Evolutionary conservation across 1,140 invertebrate genomes (phyloP).

Genomic region (Adelges cooleyi): DNA sequence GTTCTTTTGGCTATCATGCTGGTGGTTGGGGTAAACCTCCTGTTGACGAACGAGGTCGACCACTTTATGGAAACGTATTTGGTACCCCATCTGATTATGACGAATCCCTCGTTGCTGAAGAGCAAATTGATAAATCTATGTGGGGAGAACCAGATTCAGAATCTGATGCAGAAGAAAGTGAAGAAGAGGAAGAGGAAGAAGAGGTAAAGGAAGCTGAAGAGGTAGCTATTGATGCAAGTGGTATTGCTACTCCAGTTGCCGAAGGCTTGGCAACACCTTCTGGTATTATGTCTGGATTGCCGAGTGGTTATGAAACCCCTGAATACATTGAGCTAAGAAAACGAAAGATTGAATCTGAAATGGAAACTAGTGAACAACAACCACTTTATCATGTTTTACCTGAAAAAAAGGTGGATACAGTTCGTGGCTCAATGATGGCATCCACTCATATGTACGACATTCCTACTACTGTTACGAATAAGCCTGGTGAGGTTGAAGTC

Average conservation of each 20-base stretch:
- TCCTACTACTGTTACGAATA: constrained; percentile 29
- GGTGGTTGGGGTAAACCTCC: constrained; percentile 99
- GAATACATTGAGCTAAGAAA: constrained; percentile 97
- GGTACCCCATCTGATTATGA: constrained; percentile 53
- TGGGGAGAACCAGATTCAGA: constrained; percentile 98
- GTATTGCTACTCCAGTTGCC: constrained; percentile 58
- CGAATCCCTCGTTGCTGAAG: constrained; percentile 62
- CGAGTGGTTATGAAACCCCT: constrained; percentile 92
- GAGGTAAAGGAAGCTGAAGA: constrained; percentile 62
- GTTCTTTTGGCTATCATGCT: constrained; percentile 97
- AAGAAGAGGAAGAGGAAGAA: constrained; percentile 70
- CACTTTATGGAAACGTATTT: constrained; percentile 98
- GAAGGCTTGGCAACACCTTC: constrained; percentile 90
- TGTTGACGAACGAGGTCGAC: constrained; percentile 94
- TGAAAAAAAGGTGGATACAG: constrained; percentile 80
- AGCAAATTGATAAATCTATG: constrained; percentile 78
- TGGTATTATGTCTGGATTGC: constrained; percentile 78
- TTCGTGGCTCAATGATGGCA: constrained; percentile 95
- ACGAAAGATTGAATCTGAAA: constrained; percentile 91
- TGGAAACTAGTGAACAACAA: constrained; percentile 87
- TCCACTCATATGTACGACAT: constrained; percentile 96
- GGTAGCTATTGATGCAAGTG: constrained; percentile 53
- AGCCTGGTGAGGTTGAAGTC: constrained; percentile 63
- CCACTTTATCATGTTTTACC: constrained; percentile 86
- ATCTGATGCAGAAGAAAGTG: constrained; percentile 81